phyloP scores from a whole-genome alignment of 1,140 invertebrate genomes.

The Drosophila nikananu region DNA sequence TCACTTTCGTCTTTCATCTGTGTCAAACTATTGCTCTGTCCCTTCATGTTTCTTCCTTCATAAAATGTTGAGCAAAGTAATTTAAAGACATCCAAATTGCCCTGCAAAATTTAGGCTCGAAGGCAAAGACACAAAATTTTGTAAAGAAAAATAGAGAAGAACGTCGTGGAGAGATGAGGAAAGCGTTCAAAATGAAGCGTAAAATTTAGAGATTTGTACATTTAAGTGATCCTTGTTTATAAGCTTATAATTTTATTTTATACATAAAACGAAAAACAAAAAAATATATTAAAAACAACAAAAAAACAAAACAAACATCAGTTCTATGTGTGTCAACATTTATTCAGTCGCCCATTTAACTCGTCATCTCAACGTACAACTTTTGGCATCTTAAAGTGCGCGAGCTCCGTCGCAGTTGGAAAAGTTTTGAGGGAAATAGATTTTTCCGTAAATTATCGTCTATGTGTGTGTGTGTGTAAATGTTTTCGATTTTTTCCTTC shows the following conservation, averaged over 20 bases:
- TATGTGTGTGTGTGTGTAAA: conserved; percentile 15
- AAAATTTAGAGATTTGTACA: conserved; percentile 85
- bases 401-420: conserved; percentile 20
- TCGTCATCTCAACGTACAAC: not conserved
- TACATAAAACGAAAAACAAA: conserved; percentile 74
- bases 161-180: conserved; percentile 71
- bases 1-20: conserved; percentile 24
- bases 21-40: conserved; percentile 40
- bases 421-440: conserved; percentile 47
- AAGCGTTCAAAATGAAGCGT: conserved; percentile 69
- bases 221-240: conserved; percentile 85
- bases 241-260: conserved; percentile 85
- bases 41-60: conserved; percentile 45
- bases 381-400: conserved; percentile 33
- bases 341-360: conserved; percentile 14
- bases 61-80: conserved; percentile 24
- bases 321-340: conserved; percentile 4
- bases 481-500: conserved; percentile 21
- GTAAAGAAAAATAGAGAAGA: conserved; percentile 54
- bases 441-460: conserved; percentile 57
- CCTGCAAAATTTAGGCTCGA: conserved; percentile 33
- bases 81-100: conserved; percentile 29
- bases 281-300: conserved; percentile 69
- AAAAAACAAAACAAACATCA: conserved; percentile 17
- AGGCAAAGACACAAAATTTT: conserved; percentile 53